Evolutionary conservation across 2,797 vertebrate species (phyloP).

Genomic region (Philypnodon macrostomus): DNA sequence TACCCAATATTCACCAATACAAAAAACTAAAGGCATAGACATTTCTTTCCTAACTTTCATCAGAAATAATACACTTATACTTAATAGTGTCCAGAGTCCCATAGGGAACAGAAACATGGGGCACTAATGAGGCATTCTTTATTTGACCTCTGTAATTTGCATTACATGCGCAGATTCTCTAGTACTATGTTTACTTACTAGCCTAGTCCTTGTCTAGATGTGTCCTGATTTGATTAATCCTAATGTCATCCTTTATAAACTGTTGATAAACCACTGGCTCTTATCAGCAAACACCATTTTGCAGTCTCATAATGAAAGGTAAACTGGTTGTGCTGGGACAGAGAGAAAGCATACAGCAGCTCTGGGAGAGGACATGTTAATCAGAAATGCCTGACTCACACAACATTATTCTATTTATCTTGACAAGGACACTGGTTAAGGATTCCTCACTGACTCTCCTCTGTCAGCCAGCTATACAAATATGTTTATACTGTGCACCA

Average conservation of each 20-base stretch:
- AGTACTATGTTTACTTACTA: slow-evolving; percentile 66
- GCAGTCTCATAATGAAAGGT: slow-evolving; percentile 66
- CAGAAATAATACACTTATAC: too few relatives aligned
- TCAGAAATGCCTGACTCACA: slow-evolving; percentile 47
- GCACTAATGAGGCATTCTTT: too few relatives aligned
- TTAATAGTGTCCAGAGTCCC: too few relatives aligned
- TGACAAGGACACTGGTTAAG: slow-evolving; percentile 44
- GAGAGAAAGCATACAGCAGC: slow-evolving; percentile 14
- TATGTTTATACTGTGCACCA: slow-evolving; percentile 47
- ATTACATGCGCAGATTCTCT: too few relatives aligned
- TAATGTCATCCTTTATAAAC: slow-evolving; percentile 62
- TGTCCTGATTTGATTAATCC: slow-evolving; percentile 67
- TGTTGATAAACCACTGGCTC: slow-evolving; percentile 66
- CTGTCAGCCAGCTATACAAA: slow-evolving; percentile 33
- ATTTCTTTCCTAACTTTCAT: too few relatives aligned
- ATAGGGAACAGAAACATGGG: too few relatives aligned
- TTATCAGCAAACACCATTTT: slow-evolving; percentile 73
- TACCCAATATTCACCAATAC: too few relatives aligned
- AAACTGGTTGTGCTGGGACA: slow-evolving; percentile 48
- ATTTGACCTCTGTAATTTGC: too few relatives aligned
- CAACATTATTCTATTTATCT: slow-evolving; percentile 41
- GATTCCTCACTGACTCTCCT: slow-evolving; percentile 36
- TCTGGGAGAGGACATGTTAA: slow-evolving; percentile 48
- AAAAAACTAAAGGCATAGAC: too few relatives aligned
- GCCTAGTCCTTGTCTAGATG: slow-evolving; percentile 53